Evolutionary conservation across 2,888 invertebrate species (phyloP).

Genomic region (Galeopsomyia nigrocyanea): DNA sequence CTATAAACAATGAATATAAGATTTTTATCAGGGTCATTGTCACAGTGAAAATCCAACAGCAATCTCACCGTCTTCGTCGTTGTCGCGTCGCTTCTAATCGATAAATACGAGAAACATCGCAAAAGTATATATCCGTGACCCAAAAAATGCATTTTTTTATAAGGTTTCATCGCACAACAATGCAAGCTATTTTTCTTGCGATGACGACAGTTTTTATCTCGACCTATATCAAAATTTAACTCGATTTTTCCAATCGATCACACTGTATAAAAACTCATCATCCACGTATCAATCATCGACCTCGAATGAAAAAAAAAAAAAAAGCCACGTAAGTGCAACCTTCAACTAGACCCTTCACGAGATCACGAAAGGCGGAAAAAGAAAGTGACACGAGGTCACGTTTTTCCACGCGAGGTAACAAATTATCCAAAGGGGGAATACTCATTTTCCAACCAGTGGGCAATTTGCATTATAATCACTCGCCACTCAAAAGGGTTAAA

Average conservation of each 20-base stretch:
- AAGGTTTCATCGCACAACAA: no score
- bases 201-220: conserved; percentile 42
- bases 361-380: neutral
- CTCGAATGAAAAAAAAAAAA: neutral
- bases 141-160: neutral
- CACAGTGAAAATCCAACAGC: neutral
- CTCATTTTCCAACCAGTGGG: conserved; percentile 61
- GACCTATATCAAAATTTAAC: conserved; percentile 14
- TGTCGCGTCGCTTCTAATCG: conserved; percentile 21
- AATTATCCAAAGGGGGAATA: no score
- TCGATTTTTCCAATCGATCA: neutral
- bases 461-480: conserved; percentile 4
- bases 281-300: neutral
- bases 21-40: conserved; percentile 14
- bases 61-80: no score
- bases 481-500: conserved; percentile 10
- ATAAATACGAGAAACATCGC: conserved; percentile 14
- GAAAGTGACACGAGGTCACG: neutral
- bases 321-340: neutral
- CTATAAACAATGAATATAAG: neutral
- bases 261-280: neutral
- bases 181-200: no score
- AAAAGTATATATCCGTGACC: neutral
- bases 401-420: conserved; percentile 54
- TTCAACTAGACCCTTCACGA: neutral